Evolutionary conservation across 1,140 invertebrate genomes (phyloP).

Genomic region (Dufourea novaeangliae): DNA sequence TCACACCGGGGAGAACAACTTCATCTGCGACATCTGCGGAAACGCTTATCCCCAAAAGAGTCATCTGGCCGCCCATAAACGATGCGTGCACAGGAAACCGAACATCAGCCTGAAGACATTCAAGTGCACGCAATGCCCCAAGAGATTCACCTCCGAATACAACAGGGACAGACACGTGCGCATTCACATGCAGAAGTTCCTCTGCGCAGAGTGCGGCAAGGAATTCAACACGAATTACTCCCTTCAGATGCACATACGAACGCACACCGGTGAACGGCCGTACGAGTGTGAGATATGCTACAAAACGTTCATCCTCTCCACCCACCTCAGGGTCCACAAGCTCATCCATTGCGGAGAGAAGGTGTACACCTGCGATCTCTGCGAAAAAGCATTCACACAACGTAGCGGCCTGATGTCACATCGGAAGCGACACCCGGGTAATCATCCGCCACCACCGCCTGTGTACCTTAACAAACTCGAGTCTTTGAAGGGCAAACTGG

Average conservation of each 20-base stretch:
- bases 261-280: not conserved
- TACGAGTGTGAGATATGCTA: not conserved
- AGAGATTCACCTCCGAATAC: conserved; percentile 60
- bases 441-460: not conserved
- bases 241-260: not conserved
- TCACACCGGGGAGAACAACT: conserved; percentile 76
- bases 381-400: not conserved
- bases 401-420: not conserved
- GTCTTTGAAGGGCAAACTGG: not conserved
- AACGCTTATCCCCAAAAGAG: conserved; percentile 14
- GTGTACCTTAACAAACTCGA: not conserved
- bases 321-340: not conserved
- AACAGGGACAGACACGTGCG: conserved; percentile 64
- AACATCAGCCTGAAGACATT: conserved; percentile 83
- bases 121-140: conserved; percentile 88
- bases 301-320: not conserved
- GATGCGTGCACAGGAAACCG: not conserved
- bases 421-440: not conserved
- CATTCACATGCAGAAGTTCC: conserved; percentile 70
- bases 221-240: conserved; percentile 79
- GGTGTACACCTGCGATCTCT: not conserved
- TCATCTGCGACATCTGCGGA: conserved; percentile 12
- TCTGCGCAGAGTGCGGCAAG: conserved; percentile 82
- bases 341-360: not conserved
- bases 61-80: not conserved